phyloP scores from a whole-genome alignment of 2,888 invertebrate species.

The Pollenia labialis region DNA sequence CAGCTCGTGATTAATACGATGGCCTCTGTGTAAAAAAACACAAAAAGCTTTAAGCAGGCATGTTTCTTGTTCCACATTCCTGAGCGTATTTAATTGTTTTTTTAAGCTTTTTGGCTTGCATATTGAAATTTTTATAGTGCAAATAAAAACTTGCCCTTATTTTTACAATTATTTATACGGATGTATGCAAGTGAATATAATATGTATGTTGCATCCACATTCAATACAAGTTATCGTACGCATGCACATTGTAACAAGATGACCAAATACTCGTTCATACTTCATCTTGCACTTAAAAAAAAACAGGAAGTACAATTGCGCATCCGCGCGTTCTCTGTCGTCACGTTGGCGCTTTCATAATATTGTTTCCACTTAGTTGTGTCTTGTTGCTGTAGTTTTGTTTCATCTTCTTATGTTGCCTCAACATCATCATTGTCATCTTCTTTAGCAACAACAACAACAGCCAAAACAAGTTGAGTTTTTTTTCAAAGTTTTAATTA shows the following conservation, averaged over 20 bases:
- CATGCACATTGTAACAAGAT: constrained; percentile 35
- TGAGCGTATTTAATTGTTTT: too few species aligned
- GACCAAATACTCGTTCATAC: constrained; percentile 47
- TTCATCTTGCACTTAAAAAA: constrained; percentile 21
- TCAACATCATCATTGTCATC: constrained; percentile 41
- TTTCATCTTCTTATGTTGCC: constrained; percentile 12
- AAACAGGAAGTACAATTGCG: constrained; percentile 74
- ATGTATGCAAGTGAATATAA: neutral
- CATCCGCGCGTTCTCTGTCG: constrained; percentile 74
- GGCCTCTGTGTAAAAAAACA: too few species aligned
- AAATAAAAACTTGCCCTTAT: too few species aligned
- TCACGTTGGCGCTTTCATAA: constrained; percentile 70
- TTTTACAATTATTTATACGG: constrained; percentile 11
- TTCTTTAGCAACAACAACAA: constrained; percentile 67
- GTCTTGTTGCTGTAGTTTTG: constrained; percentile 15
- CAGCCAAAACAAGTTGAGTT: constrained; percentile 60
- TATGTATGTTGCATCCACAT: neutral
- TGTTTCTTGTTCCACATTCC: too few species aligned
- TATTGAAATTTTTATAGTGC: too few species aligned
- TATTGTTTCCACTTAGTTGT: constrained; percentile 51
- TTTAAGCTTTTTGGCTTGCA: too few species aligned
- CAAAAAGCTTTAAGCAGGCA: too few species aligned
- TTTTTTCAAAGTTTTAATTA: constrained; percentile 63
- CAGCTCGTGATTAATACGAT: too few species aligned
- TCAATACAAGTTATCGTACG: neutral